Base-by-base conservation (phyloP, 92 coral and sea anemone species). In the Epizoanthus ramosus region DNA sequence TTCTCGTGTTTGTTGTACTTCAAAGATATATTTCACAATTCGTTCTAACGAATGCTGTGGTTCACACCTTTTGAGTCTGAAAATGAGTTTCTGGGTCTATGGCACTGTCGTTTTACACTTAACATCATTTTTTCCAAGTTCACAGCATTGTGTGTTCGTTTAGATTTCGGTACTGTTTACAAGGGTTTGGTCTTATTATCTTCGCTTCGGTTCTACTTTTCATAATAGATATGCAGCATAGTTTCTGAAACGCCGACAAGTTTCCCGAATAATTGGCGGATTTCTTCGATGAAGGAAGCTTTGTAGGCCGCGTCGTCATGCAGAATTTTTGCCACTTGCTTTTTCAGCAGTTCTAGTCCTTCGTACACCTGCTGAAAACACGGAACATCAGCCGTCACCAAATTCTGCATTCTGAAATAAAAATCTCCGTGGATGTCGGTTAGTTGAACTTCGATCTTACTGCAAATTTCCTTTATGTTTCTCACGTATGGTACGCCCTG, bases 401-500 rank as follows among this genome's bases (percentile, higher is more conserved):
- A 70, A 79, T 91, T 92, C 72, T 94, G 95, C 93, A 97, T 90
- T 81, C 95, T 85, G 60, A 86, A 89, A 69, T 94, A 94, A 47
- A 97, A 97, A 75, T 90, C 98, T 18, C 99, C 99, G 57, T 97
- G 98, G 43, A 94, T 89, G 60, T 97, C 97, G 37, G 90, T 91
- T 57, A 97, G 79, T 52, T 87, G 80, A 6, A 86, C 74, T 43
- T 88, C 93, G 0, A 97, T 90, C 79, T 74, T 87, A 53, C 83
- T 82, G 73, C 98, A 92, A 17, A 97, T 85, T 69, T 97, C 99
- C 68, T 94, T 97, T 74, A 92, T 91, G 72, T 90, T 90, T 77
- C 99, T 70, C 25, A 97, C 95, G 72, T 93, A 97, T 1, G 99
- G 98, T 35, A 97, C 92, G 0, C 95, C 98, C 63, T 97, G 99